A percentile compares a stretch with the other conserved stretches of the same genome.
These are phyloP conservation scores for Nephrotoma guestfalica DNA, from an alignment of 2,888 invertebrate species.

Conservation along the genomic window DNA sequence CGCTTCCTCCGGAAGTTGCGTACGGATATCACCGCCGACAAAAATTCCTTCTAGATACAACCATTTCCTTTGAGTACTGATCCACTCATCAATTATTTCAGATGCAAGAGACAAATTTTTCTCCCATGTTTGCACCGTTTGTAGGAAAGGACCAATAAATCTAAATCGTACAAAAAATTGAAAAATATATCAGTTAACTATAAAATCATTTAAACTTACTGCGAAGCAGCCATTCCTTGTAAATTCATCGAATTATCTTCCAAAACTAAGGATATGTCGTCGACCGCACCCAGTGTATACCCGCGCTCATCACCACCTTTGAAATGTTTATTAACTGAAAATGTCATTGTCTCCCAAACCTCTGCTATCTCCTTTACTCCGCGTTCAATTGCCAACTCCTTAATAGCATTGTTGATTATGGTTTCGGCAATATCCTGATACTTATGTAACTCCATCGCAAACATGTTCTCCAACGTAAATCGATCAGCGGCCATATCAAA, in stretches of 20 bases:
- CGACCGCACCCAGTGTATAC: slow-evolving; percentile 60
- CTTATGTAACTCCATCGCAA: slow-evolving; percentile 78
- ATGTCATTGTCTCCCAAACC: slow-evolving; percentile 49
- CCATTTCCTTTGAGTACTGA: slow-evolving; percentile 79
- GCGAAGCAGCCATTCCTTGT: slow-evolving; percentile 81
- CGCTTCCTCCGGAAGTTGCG: slow-evolving; percentile 78
- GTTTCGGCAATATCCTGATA: slow-evolving; percentile 70
- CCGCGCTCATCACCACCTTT: slow-evolving; percentile 70
- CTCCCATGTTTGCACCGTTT: slow-evolving; percentile 75
- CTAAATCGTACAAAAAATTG: slow-evolving; percentile 27
- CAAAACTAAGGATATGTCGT: slow-evolving; percentile 64
- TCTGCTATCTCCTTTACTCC: slow-evolving; percentile 72
- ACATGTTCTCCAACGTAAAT: slow-evolving; percentile 87
- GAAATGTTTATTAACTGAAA: slow-evolving; percentile 49
- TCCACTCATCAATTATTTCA: slow-evolving; percentile 81
- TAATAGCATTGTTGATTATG: slow-evolving; percentile 77
- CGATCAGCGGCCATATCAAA: slow-evolving; percentile 81
- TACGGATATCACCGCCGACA: slow-evolving; percentile 74
- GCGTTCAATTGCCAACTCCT: slow-evolving; percentile 82
- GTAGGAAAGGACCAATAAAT: slow-evolving; percentile 78
- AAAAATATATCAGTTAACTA: not conserved
- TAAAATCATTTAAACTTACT: slow-evolving; percentile 32
- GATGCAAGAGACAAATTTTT: slow-evolving; percentile 61
- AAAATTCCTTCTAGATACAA: slow-evolving; percentile 86
- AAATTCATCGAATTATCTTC: slow-evolving; percentile 84